phyloP scores from a whole-genome alignment of 1,140 invertebrate species.

The Drosophila tropicalis region DNA sequence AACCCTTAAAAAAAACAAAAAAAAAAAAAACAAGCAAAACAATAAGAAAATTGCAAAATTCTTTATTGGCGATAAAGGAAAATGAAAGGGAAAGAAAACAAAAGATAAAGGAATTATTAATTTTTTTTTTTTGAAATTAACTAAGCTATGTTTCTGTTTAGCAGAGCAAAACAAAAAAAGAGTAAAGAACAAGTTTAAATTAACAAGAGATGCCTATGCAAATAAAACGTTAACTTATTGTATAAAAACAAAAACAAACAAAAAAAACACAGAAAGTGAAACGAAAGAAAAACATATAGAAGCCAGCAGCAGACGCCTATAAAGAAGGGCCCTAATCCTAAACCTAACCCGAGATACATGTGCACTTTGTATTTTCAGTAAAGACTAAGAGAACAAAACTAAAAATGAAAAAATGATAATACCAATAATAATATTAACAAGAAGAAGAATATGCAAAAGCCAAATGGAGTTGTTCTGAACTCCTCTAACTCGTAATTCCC shows the following conservation, averaged over 20 bases:
- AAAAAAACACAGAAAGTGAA: conserved; percentile 34
- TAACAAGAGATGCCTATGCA: conserved; percentile 73
- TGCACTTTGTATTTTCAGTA: conserved; percentile 78
- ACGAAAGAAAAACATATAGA: conserved; percentile 37
- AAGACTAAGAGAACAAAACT: conserved; percentile 56
- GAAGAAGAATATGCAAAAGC: conserved; percentile 47
- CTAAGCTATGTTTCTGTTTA: conserved; percentile 18
- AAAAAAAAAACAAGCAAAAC: conserved; percentile 30
- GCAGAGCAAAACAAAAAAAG: conserved; percentile 11
- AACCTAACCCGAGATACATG: conserved; percentile 67
- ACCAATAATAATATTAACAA: conserved; percentile 58
- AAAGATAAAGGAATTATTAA: no score
- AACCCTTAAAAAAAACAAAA: conserved; percentile 40
- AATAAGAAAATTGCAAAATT: conserved; percentile 31
- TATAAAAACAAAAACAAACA: conserved; percentile 59
- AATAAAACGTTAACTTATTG: conserved; percentile 77
- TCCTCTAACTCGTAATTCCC: background rate
- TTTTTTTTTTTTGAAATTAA: conserved; percentile 28
- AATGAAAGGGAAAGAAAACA: conserved; percentile 1
- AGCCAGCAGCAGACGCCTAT: conserved; percentile 24
- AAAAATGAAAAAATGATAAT: conserved; percentile 30
- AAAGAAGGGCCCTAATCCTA: conserved; percentile 37
- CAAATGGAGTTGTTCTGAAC: conserved; percentile 23
- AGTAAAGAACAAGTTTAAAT: conserved; percentile 62
- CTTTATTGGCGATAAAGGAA: conserved; percentile 15